Evolutionary conservation across 2,888 invertebrate species (phyloP), one percentile per base, ranked within the genome.

Genomic region (Hyppa rectilinea): DNA sequence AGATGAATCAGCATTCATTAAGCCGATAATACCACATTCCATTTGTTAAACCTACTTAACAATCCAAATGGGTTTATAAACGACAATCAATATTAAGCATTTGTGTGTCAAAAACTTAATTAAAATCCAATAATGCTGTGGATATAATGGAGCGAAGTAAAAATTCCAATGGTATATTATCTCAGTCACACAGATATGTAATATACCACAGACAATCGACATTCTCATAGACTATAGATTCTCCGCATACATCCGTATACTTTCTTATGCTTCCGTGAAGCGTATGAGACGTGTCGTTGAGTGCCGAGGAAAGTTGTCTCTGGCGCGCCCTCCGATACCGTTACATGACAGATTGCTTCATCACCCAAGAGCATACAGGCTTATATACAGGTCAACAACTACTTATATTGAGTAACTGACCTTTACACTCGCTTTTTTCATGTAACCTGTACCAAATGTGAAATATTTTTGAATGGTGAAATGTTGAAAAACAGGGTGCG

Each of bases 241-340:
- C 29, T 75, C 45, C 56, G 71, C 73, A 77, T 69, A 83, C 69
- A 82, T 81, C 81, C 80, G 85, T 84, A 85, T 86, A 85, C 88
- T 91, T 89, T 87, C 87, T 73, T 80, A 71, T 63, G 81, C 84
- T 89, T 90, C 90, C 87, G 86, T 84, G 88, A 88, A 91, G 85
- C 84, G 82, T 80, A 80, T 78, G 72, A 79, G 86, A 82, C 83
- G 74, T 82, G 82, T 79, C 78, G 72, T 71, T 69, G 67, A 78
- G 78, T 81, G 78, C 70, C 74, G 87, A 91, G 88, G 93, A 92
- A 93, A 93, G 92, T 91, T 87, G 89, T 83, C 85, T 87, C 53
- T 61, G 84, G 85, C 89, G 88, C 90, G 88, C 91, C 92, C 90
- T 91, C 83, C 78, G 78, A 82, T 87, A 86, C 87, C 85, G 87